Percentiles rank a stretch among this genome's conserved stretches.
Evolutionary conservation across 2,888 invertebrate genomes (phyloP).

Genomic region (Steinernema carpocapsae): DNA sequence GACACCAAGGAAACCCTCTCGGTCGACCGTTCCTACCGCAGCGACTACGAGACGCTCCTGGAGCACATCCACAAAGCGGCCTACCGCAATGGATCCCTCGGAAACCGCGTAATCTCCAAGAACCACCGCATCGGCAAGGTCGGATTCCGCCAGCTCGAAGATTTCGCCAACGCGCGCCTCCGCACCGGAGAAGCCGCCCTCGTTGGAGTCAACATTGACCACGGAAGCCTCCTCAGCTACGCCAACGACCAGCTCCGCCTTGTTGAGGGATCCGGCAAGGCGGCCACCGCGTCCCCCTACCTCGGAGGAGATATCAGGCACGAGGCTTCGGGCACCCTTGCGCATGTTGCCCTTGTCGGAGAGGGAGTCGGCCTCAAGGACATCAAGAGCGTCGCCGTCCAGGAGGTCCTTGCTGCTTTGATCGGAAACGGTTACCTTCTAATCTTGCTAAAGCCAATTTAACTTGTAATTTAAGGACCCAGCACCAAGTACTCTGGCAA

Average conservation of each 20-base stretch:
- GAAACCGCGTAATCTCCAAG: slow-evolving; percentile 84
- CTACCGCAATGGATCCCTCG: slow-evolving; percentile 74
- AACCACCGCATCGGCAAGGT: slow-evolving; percentile 51
- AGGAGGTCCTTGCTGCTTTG: slow-evolving; percentile 55
- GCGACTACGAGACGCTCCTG: slow-evolving; percentile 70
- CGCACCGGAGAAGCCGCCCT: slow-evolving; percentile 78
- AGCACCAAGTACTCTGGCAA: slow-evolving; percentile 41
- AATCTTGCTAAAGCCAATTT: background rate
- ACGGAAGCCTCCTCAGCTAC: slow-evolving; percentile 74
- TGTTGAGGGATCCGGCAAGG: slow-evolving; percentile 54
- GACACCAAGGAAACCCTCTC: slow-evolving; percentile 73
- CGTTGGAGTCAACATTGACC: slow-evolving; percentile 81
- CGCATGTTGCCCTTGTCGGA: slow-evolving; percentile 63
- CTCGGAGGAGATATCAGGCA: slow-evolving; percentile 72
- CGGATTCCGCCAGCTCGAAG: slow-evolving; percentile 40
- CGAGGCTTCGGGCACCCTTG: slow-evolving; percentile 48
- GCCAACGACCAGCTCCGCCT: slow-evolving; percentile 68
- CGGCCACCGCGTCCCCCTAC: slow-evolving; percentile 49
- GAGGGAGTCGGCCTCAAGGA: slow-evolving; percentile 57
- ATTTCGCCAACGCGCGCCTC: slow-evolving; percentile 48
- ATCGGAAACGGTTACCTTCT: slow-evolving; percentile 45
- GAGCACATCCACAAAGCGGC: slow-evolving; percentile 90
- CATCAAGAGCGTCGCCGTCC: slow-evolving; percentile 57
- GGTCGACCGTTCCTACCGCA: slow-evolving; percentile 46
- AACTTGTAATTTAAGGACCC: slow-evolving; percentile 36